phyloP scores from a whole-genome alignment of 2,797 vertebrate species.

The Smutsia gigantea region DNA sequence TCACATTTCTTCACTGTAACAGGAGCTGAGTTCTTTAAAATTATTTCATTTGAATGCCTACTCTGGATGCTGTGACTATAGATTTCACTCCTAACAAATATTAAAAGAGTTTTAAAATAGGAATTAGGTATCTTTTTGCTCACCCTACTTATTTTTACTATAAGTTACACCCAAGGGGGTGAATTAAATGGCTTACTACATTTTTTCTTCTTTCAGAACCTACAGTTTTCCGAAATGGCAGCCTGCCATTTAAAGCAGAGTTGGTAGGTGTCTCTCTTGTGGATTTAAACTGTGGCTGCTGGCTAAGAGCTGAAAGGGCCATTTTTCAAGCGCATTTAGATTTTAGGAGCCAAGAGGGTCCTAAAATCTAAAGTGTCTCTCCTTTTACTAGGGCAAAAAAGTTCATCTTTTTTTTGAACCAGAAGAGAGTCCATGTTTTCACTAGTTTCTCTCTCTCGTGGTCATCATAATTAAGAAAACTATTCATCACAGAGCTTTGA shows the following conservation, averaged over 20 bases:
- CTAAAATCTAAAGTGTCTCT: slow-evolving; percentile 67
- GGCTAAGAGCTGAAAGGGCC: slow-evolving; percentile 58
- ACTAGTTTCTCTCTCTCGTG: slow-evolving; percentile 42
- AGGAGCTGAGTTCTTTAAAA: background rate
- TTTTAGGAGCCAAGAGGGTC: slow-evolving; percentile 66
- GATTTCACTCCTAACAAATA: background rate
- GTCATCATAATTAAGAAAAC: slow-evolving; percentile 53
- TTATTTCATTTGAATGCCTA: background rate
- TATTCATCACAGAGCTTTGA: background rate
- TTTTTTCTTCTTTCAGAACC: slow-evolving; percentile 15
- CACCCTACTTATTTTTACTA: background rate
- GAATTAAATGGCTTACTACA: slow-evolving; percentile 40
- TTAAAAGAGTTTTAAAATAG: background rate
- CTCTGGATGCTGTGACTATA: background rate
- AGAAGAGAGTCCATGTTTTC: slow-evolving; percentile 42
- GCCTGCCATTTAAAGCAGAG: slow-evolving; percentile 32
- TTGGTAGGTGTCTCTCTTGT: slow-evolving; percentile 59
- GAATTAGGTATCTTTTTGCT: background rate
- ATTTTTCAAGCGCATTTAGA: slow-evolving; percentile 71
- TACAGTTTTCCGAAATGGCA: slow-evolving; percentile 41
- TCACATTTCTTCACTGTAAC: background rate
- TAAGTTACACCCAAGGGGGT: slow-evolving; percentile 13
- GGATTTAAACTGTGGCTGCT: slow-evolving; percentile 59
- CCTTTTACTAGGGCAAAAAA: background rate
- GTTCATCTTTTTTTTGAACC: slow-evolving; percentile 62